phyloP scores from a whole-genome alignment of 2,797 vertebrate genomes.

The Melanotaenia boesemani region DNA sequence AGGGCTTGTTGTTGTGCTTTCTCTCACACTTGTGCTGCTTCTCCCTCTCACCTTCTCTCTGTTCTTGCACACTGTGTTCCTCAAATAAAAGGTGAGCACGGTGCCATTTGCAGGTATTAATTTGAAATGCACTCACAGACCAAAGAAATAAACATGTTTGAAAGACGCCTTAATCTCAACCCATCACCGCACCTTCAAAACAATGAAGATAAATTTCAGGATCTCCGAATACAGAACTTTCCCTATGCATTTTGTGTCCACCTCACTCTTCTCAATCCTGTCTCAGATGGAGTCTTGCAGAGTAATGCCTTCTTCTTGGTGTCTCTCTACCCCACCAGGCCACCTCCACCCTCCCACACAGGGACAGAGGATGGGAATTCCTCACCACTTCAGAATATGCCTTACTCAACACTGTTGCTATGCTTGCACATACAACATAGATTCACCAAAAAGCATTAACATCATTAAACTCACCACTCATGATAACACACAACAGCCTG shows the following conservation, averaged over 20 bases:
- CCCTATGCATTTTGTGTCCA: conserved; percentile 39
- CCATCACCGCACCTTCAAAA: conserved; percentile 7
- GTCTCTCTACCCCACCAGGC: conserved; percentile 67
- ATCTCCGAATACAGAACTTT: conserved; percentile 38
- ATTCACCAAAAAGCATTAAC: neutral
- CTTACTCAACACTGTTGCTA: conserved; percentile 53
- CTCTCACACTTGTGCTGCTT: conserved; percentile 59
- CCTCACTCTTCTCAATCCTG: conserved; percentile 27
- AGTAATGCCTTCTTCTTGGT: conserved; percentile 70
- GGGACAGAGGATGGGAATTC: conserved; percentile 84
- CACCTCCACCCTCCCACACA: conserved; percentile 66
- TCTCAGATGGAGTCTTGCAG: conserved; percentile 55
- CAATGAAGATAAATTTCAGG: conserved; percentile 28
- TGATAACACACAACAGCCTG: neutral
- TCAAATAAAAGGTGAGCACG: conserved; percentile 53
- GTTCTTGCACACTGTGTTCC: conserved; percentile 58
- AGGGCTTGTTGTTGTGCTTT: conserved; percentile 79
- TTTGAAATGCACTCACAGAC: conserved; percentile 30
- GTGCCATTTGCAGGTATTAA: conserved; percentile 31
- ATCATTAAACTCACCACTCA: neutral
- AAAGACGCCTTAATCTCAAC: conserved; percentile 8
- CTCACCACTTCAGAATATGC: conserved; percentile 83
- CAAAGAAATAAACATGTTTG: conserved; percentile 7
- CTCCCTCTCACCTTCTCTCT: conserved; percentile 48
- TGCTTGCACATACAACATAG: conserved; percentile 31